Evolutionary conservation across 1,140 invertebrate genomes (phyloP).

Genomic region (Cotesia glomerata): DNA sequence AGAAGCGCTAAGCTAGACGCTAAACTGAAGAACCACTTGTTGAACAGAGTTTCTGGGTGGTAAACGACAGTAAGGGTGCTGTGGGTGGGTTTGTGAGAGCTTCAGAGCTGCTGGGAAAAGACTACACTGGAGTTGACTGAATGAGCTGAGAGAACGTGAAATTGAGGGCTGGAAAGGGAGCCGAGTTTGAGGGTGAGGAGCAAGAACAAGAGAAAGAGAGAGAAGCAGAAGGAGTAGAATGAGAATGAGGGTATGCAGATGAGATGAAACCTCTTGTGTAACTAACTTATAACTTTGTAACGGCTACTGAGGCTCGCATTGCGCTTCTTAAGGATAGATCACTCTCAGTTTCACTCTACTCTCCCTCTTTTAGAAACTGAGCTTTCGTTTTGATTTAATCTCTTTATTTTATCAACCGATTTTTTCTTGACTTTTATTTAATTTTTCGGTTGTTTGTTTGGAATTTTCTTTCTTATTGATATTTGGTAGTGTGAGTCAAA

Average conservation of each 20-base stretch:
- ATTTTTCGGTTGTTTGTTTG: too few species aligned
- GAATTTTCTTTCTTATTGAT: too few species aligned
- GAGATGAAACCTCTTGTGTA: conserved; percentile 55
- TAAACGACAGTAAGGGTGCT: conserved; percentile 41
- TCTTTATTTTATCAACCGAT: too few species aligned
- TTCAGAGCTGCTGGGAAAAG: neutral
- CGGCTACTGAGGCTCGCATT: conserved; percentile 31
- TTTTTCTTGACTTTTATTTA: conserved; percentile 25
- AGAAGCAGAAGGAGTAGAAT: conserved; percentile 28
- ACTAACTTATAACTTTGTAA: conserved; percentile 58
- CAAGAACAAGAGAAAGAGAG: conserved; percentile 18
- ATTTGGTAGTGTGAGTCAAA: too few species aligned
- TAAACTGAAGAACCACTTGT: conserved; percentile 64
- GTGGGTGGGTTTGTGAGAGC: conserved; percentile 25
- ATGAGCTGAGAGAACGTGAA: neutral
- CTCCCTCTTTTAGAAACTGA: neutral
- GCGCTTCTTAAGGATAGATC: too few species aligned
- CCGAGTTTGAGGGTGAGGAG: neutral
- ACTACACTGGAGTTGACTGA: neutral
- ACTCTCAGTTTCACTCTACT: neutral
- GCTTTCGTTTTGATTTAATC: conserved; percentile 30
- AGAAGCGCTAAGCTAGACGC: conserved; percentile 61
- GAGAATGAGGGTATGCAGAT: conserved; percentile 60
- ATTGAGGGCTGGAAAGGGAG: conserved; percentile 18
- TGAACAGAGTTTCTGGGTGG: conserved; percentile 52